Base-by-base conservation (phyloP, 2,888 invertebrate species). In the Dusona sp. region DNA sequence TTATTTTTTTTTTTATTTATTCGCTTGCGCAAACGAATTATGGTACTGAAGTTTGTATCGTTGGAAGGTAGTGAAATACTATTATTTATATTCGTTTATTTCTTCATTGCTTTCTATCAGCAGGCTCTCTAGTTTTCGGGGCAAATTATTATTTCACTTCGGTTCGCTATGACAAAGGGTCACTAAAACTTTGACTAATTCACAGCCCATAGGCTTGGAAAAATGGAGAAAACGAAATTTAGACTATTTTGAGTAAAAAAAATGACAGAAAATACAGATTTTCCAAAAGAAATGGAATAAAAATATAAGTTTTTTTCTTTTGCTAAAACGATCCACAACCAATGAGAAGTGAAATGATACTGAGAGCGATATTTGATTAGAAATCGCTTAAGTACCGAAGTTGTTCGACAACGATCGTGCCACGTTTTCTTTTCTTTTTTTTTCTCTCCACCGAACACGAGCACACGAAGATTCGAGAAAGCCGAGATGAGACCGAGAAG, bases 381-480 rank as follows among this genome's bases (percentile, higher is more conserved):
- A 16, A 65, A 36, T n/a, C 65, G 36, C 3, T 65, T 1, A 42
- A 42, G 33, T 33, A 33, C 4, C 33, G 29, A 33, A 16, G 64
- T 33, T 33, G 33, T 19, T 33, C 33, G 3, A 57, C 54, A n/a
- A n/a, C 19, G 8, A 25, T 22, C n/a, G 25, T 13, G 25, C 8
- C 8, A 19, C 16, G 64, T 19, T 29, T 61, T 61, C 33, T 64
- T 64, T 33, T 57, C 9, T 2, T 9, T 57, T 57, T 9, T 11
- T 38, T 4, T 38, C 9, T 42, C 9, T 1, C 42, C 42, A 11
- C 11, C 42, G 22, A 57, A 22, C n/a, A 7, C 13, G 64, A 22
- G 9, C 72, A 36, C n/a, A 22, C 72, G 42, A 61, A 61, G 57
- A 25, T 61, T 67, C 51, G 51, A 78, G 77, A 33, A 57, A 78